phyloP scores from a whole-genome alignment of 2,113 vertebrate species.

The Thermophis baileyi region DNA sequence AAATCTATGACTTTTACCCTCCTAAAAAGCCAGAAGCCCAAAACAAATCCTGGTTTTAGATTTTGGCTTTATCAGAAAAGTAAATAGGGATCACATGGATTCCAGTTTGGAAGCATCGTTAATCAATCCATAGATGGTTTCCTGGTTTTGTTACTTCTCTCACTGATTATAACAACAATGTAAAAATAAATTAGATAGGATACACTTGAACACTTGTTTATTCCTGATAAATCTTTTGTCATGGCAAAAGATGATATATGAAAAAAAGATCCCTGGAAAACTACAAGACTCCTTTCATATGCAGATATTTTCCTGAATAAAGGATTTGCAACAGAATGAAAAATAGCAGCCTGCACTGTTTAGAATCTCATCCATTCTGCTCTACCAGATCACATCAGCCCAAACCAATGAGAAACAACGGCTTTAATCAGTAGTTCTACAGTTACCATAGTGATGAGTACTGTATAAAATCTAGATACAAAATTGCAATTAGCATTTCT shows the following conservation, averaged over 20 bases:
- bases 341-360: neutral
- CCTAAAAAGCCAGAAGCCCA: neutral
- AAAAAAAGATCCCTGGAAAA: neutral
- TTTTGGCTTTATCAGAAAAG: neutral
- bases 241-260: neutral
- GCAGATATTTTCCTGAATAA: neutral
- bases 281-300: neutral
- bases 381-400: neutral
- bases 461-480: conserved; percentile 5
- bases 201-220: neutral
- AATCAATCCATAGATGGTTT: neutral
- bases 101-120: neutral
- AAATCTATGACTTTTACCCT: neutral
- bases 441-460: conserved; percentile 7
- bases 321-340: neutral
- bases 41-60: neutral
- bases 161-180: neutral
- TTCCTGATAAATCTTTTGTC: neutral
- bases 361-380: neutral
- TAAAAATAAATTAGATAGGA: neutral
- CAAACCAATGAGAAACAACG: neutral
- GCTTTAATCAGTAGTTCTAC: neutral
- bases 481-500: neutral
- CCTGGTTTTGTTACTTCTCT: neutral
- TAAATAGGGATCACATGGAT: neutral